Percentiles rank a stretch among this genome's conserved stretches.
Conservation (phyloP, 2,113 vertebrate species). For the Microcebus lehilahytsara region DNA sequence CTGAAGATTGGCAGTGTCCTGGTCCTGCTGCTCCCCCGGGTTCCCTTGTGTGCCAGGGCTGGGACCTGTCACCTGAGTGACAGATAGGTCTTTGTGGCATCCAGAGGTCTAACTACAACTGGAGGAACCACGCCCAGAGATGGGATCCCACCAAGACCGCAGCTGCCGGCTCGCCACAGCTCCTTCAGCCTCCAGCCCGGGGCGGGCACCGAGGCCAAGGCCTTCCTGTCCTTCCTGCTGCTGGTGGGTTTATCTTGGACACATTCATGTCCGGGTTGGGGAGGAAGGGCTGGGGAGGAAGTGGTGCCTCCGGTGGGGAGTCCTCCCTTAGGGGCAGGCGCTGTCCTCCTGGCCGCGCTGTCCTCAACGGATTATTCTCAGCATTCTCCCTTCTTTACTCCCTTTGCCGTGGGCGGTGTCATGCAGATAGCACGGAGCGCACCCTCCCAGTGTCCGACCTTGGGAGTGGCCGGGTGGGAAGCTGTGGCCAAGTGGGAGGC, state of each 20-base stretch:
- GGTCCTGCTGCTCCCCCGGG: not conserved
- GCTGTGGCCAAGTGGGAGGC: not conserved
- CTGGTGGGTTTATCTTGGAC: accelerated
- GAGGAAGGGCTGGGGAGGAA: not conserved
- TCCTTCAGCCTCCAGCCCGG: not conserved
- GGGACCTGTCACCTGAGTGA: not conserved
- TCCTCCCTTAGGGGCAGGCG: not conserved
- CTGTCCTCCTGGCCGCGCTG: not conserved
- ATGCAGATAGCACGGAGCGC: accelerated
- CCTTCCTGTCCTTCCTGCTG: not conserved
- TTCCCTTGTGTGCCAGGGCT: accelerated
- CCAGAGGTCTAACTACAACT: not conserved
- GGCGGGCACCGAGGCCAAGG: accelerated
- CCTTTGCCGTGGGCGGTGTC: accelerated
- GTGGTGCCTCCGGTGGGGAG: too few relatives aligned
- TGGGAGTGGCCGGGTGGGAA: accelerated
- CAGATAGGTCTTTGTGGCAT: not conserved
- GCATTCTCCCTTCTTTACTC: not conserved
- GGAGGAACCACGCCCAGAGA: not conserved
- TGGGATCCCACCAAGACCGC: too few relatives aligned
- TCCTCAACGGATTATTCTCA: not conserved
- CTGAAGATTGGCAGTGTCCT: accelerated
- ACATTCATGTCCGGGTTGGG: not conserved
- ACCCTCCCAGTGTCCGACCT: not conserved
- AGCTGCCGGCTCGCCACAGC: not conserved